Evolutionary conservation across 1,140 invertebrate genomes (phyloP), one percentile per base, ranked within the genome.

Genomic region (Steinernema feltiae): DNA sequence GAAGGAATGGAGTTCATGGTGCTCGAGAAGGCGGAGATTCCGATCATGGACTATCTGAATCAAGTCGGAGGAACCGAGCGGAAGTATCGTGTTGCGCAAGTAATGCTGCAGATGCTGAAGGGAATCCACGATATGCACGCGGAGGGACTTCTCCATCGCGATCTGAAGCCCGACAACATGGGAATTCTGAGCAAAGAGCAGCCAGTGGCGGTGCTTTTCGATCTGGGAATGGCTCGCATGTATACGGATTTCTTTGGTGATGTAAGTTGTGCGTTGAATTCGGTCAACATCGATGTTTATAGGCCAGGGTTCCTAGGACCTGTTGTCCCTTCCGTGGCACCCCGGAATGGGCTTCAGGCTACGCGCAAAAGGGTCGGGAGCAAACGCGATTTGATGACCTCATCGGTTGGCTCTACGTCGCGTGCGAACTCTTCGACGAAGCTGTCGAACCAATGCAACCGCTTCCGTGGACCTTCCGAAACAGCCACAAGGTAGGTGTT

Each of bases 151-250:
- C 29, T 74, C 30, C 73, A 74, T 48, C 69, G 74, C 0, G 80
- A 81, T 53, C 32, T 81, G 72, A 81, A 81, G 32, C 80, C 80
- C 21, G 76, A 82, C 30, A 81, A 81, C 53, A 81, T 81, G 79
- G 79, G 79, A 30, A 83, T 81, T 71, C 32, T 70, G 1, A 71
- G 72, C 18, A 71, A 69, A 18, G n/a, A 48, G 31, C 71, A 83
- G n/a, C 80, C 80, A 1, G 48, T 83, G n/a, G 72, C 48, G 1
- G 48, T 81, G n/a, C 53, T 81, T 18, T 81, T 75, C 46, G 80
- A 81, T 73, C 69, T 81, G 31, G 80, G 80, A 31, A 80, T 81
- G 81, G 70, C 76, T 21, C 17, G 81, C 32, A 70, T 79, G 71
- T 79, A 81, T 32, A 78, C 75, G n/a, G 70, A 79, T 63, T 63